Evolutionary conservation across 64 coral and sea anemone genomes (phyloP).

Genomic region (Acropora yongei): DNA sequence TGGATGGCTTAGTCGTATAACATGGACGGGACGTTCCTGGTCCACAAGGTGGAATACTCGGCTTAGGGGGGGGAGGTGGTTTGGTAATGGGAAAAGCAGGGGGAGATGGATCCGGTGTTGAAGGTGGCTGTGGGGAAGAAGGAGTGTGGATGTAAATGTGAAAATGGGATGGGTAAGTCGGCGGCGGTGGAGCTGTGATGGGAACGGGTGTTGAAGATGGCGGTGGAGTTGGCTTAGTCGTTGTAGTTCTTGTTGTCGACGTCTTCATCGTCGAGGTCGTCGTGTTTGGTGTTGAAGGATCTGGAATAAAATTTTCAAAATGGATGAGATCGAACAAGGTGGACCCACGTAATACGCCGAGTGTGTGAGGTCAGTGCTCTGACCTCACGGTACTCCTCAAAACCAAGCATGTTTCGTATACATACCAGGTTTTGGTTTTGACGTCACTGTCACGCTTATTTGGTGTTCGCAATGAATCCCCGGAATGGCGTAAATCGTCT

Average conservation of each 20-base stretch:
- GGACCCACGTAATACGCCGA: no score
- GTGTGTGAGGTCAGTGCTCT: no score
- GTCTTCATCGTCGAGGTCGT: not conserved
- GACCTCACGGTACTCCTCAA: not conserved
- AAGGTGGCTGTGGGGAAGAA: not conserved
- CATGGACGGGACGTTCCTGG: not conserved
- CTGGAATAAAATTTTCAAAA: not conserved
- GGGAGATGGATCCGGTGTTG: not conserved
- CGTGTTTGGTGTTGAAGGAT: conserved; percentile 37
- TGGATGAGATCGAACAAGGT: no score
- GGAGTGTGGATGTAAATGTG: conserved; percentile 13
- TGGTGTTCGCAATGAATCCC: not conserved
- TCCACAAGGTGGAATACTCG: not conserved
- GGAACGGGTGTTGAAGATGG: conserved; percentile 13
- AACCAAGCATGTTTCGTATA: not conserved
- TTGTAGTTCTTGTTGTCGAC: not conserved
- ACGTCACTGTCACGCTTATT: conserved; percentile 39
- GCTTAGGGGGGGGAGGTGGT: conserved; percentile 14
- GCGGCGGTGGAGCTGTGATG: not conserved
- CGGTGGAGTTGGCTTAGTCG: not conserved
- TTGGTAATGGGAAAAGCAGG: not conserved
- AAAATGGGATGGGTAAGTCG: not conserved
- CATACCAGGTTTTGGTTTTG: conserved; percentile 53
- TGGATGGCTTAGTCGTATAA: not conserved
- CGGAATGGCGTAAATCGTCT: conserved; percentile 14